Base-by-base conservation (phyloP, 2,113 vertebrate genomes). In the Lethenteron reissneri region DNA sequence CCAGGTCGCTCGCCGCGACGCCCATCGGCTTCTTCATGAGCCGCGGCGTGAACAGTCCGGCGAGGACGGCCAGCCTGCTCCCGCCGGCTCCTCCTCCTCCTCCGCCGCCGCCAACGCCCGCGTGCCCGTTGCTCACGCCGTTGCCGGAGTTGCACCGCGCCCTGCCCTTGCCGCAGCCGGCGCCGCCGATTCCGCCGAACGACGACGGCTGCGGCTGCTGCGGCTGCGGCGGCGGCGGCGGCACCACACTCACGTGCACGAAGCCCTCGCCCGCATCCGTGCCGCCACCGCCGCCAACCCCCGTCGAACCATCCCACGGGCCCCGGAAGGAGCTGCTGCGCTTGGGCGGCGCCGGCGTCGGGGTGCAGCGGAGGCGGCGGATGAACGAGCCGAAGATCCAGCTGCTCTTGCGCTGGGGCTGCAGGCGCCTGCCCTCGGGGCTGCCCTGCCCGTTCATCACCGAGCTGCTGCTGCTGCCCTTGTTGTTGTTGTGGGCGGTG, bases 11-110 rank as follows among this genome's bases (percentile, higher is more conserved):
- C 58, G 88, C 85, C 81, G 89, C 83, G 74, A 99, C 81, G 70
- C 91, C 94, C 76, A 99, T 79, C 2, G 94, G 96, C 83, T 89
- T 96, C 85, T 99, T 99, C 79, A 99, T 97, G 77, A 99, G 86
- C 71, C 94, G 88, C 5, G 94, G 94, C 2, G 94, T 99, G 74
- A 99, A 99, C 82, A 99, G 95, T 70, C 94, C 94, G 2, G 92
- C 91, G 75, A 99, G 79, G 72, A 91, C 88, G 7, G 87, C 84
- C 94, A 92, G 97, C 75, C 89, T 88, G 13, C 88, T 83, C 74
- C 83, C 80, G 3, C 86, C 76, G 1, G 79, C 81, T 76, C 87
- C 88, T 17, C 80, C 81, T 76, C 87, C 88, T n/a, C 80, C 78
- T 5, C 85, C 77, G 17, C 80, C 80, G 62, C 83, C 83, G 2